These are phyloP conservation scores for Exaiptasia diaphana DNA, from an alignment of 64 coral and sea anemone genomes.

Conservation along the genomic window DNA sequence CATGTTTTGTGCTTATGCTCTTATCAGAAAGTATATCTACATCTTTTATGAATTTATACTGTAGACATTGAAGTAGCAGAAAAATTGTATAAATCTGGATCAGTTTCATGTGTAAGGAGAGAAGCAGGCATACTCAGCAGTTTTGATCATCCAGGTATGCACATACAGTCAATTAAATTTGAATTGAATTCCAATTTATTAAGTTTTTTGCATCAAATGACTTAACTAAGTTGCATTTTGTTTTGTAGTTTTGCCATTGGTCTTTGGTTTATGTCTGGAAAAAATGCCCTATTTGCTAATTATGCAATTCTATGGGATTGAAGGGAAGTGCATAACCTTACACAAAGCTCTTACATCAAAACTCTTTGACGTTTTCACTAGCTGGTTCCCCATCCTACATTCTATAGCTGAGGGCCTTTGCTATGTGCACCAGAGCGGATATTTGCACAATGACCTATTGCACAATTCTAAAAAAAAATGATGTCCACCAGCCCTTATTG, in stretches of 20 bases:
- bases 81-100: slow-evolving; percentile 2
- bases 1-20: too few species aligned
- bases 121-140: slow-evolving; percentile 16
- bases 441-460: slow-evolving; percentile 31
- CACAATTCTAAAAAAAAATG: not conserved
- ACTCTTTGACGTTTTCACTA: not conserved
- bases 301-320: slow-evolving; percentile 43
- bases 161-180: too few species aligned
- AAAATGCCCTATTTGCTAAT: slow-evolving; percentile 18
- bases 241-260: slow-evolving; percentile 34
- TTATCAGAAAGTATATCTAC: too few species aligned
- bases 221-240: not conserved
- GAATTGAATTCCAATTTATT: too few species aligned
- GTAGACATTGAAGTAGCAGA: slow-evolving; percentile 1
- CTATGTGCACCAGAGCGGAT: slow-evolving; percentile 9
- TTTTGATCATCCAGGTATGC: slow-evolving; percentile 49
- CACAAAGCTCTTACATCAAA: not conserved
- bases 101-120: not conserved
- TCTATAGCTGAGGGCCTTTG: slow-evolving; percentile 13
- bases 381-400: not conserved
- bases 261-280: slow-evolving; percentile 22
- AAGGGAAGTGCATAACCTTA: slow-evolving; percentile 17
- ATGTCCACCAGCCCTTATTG: not conserved
- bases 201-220: too few species aligned
- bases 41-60: too few species aligned